Evolutionary conservation across 2,797 vertebrate genomes (phyloP), one percentile per base, ranked within the genome.

Genomic region (Spinus pinus): DNA sequence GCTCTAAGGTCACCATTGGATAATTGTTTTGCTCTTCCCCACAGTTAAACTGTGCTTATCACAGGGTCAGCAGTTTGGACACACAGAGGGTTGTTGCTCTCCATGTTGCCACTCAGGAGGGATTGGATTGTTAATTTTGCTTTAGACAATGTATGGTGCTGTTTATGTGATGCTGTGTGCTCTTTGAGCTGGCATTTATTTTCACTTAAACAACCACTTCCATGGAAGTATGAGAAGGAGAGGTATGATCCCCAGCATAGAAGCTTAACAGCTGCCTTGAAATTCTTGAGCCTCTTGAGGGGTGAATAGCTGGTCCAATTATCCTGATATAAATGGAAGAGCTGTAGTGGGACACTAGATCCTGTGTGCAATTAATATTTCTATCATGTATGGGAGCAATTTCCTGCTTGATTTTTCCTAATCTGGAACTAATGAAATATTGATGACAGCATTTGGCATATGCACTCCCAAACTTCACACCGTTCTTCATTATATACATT

Each of bases 321-420:
- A 89, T 7, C 54, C 15, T 57, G 16, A 28, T 64, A 56, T 37
- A 70, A 82, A 80, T 9, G 6, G 16, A 74, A 56, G 64, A 51
- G 12, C 16, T 75, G 37, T 54, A 37, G 31, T 60, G 19, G 31
- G 57, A 51, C 23, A 33, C 17, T 33, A 71, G 46, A 58, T 72
- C 58, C 41, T 81, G 31, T 28, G 30, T 86, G n/a, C 31, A 88
- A 21, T 91, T 75, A 54, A 31, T 57, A 65, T 73, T 93, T 89
- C 47, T 64, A 8, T 79, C 14, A 10, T 30, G 44, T 72, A 30
- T 62, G 41, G 47, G 31, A 87, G 65, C 71, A 1, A 78, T 81
- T 35, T 79, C 54, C 42, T 71, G 24, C 72, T 92, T 89, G 67
- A 57, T 89, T 80, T 91, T 67, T 89, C 31, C 53, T 57, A 33